Evolutionary conservation across 2,888 invertebrate genomes (phyloP), one percentile per base, ranked within the genome.

Genomic region (Hyalella azteca): DNA sequence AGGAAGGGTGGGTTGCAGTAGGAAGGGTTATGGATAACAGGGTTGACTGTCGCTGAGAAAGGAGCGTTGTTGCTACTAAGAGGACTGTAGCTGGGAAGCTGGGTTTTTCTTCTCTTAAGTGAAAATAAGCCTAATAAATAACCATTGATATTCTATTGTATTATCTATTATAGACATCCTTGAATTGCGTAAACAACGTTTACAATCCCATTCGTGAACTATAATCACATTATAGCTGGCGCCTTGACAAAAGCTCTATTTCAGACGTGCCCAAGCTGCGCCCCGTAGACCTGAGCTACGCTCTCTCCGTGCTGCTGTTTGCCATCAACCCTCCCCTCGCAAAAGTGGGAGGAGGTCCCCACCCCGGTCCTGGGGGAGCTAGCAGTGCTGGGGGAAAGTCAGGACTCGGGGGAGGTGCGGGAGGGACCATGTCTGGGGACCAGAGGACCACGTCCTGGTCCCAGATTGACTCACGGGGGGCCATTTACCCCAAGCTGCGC

Each of bases 251-350:
- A n/a, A n/a, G n/a, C 45, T 45, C 15, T 9, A 9, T 15, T 45
- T 11, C 89, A 93, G 97, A 97, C 87, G 93, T 95, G 39, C 95
- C 96, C 0, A 93, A 93, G 85, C 91, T 99, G 87, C 92, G 95
- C 77, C 94, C 94, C 86, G 92, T 92, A 19, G 98, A 99, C 88
- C 94, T 99, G 26, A 92, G 93, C 85, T 98, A 95, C 89, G 92
- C 96, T 78, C 90, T 99, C 83, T 95, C 94, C 2, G 93, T 96
- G 40, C 93, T 98, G 19, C 90, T 98, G 41, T 94, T 94, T 88
- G 94, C 97, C 13, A 91, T 98, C 87, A 92, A 92, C 88, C 89
- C 90, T 79, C 85, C 88, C 84, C 83, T 86, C 81, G 85, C 87
- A 15, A 86, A 86, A 78, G 81, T 81, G 73, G 78, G 78, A 49